phyloP scores from a whole-genome alignment of 2,113 vertebrate species.

The Perca schrenkii region DNA sequence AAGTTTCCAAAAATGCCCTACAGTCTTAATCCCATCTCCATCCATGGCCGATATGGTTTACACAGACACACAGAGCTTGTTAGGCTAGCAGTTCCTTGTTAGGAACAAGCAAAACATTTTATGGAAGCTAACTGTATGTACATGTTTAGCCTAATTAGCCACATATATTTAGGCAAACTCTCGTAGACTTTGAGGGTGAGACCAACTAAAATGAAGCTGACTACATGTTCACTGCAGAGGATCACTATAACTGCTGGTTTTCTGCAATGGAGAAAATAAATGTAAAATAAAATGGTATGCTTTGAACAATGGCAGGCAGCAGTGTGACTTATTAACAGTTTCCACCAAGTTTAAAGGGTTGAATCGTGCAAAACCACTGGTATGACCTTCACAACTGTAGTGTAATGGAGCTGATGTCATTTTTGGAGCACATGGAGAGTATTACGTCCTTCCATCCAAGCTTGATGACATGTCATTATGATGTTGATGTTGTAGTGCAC shows the following conservation, averaged over 20 bases:
- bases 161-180: not conserved
- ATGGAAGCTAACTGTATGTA: not conserved
- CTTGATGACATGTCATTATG: not conserved
- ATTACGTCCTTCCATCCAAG: not conserved
- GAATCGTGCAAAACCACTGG: conserved; percentile 23
- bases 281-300: not conserved
- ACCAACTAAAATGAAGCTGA: not conserved
- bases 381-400: not conserved
- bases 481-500: conserved; percentile 7
- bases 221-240: not conserved
- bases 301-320: not conserved
- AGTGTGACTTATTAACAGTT: not conserved
- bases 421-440: not conserved
- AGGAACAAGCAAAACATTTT: not conserved
- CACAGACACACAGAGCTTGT: not conserved
- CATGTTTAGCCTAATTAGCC: not conserved
- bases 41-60: not conserved
- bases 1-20: not conserved
- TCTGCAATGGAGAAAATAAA: not conserved
- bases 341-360: not conserved
- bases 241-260: not conserved
- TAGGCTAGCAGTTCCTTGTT: not conserved
- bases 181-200: not conserved
- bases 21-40: not conserved
- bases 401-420: conserved; percentile 10